Evolutionary conservation across 2,888 invertebrate species (phyloP), one percentile per base, ranked within the genome.

Genomic region (Eilema depressum): DNA sequence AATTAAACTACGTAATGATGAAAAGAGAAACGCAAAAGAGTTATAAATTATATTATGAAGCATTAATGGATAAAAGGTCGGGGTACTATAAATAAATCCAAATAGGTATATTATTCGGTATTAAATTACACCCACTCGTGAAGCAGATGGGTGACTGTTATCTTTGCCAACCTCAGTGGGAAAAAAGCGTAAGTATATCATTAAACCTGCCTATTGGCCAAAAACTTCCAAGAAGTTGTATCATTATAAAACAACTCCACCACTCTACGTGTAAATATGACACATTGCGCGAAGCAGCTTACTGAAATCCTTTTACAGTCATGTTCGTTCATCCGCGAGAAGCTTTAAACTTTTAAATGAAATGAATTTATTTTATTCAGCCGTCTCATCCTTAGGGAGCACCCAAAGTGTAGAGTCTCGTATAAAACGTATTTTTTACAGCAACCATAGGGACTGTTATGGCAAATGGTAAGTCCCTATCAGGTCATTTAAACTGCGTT

Each of bases 271-370:
- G n/a, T 53, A n/a, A 20, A 20, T 53, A 53, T 47, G n/a, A n/a
- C 53, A 53, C 53, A 53, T n/a, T 53, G 53, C 53, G n/a, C n/a
- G 53, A 53, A 53, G 7, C n/a, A 53, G 53, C n/a, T 53, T 53
- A 53, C 53, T 53, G 20, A 8, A 53, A 53, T 53, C 53, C 8
- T 20, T 53, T 53, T n/a, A n/a, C n/a, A 53, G 20, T 20, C 53
- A 53, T 53, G 53, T n/a, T 53, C 53, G n/a, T 53, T 53, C 53
- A 53, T 53, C 53, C n/a, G 10, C 53, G 53, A 53, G 53, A 53
- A n/a, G 53, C n/a, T 53, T 53, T n/a, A 53, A 53, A 53, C 53
- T 53, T 53, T 53, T 53, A 53, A n/a, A 26, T 28, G 26, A 17
- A 60, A 28, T 26, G 60, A 60, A 60, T 60, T 26, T 26, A 17